Percentiles rank a stretch among this genome's conserved stretches.
These are phyloP conservation scores for Schizotus pectinicornis DNA, from an alignment of 2,888 invertebrate species.

Conservation along the genomic window DNA sequence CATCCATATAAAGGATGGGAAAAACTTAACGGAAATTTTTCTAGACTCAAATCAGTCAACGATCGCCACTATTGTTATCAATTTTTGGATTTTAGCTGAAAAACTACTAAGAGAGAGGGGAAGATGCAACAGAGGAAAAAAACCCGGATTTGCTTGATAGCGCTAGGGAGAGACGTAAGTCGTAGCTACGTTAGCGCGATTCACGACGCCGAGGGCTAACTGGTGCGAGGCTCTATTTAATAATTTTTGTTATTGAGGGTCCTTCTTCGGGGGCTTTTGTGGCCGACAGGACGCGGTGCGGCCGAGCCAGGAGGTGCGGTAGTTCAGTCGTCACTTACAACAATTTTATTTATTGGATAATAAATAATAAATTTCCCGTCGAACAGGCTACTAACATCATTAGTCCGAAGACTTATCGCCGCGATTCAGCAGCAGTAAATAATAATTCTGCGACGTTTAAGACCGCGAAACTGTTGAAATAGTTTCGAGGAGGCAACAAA, in stretches of 20 bases:
- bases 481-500: too few relatives aligned
- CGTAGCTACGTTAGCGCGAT: too few relatives aligned
- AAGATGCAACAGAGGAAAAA: background rate
- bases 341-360: slow-evolving; percentile 22
- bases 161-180: too few relatives aligned
- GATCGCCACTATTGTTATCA: too few relatives aligned
- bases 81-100: too few relatives aligned
- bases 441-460: slow-evolving; percentile 10
- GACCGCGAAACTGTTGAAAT: too few relatives aligned
- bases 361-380: slow-evolving; percentile 19
- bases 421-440: slow-evolving; percentile 14
- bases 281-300: background rate
- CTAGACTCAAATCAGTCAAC: slow-evolving; percentile 6
- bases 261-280: too few relatives aligned
- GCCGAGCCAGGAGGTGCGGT: background rate
- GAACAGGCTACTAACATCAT: slow-evolving; percentile 14
- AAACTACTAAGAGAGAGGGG: slow-evolving; percentile 3
- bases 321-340: slow-evolving; percentile 13
- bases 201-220: too few relatives aligned
- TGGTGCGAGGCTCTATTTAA: too few relatives aligned
- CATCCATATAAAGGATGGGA: background rate
- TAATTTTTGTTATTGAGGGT: too few relatives aligned
- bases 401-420: slow-evolving; percentile 15
- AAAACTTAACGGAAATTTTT: slow-evolving; percentile 20
- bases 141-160: too few relatives aligned